Evolutionary conservation across 1,140 invertebrate genomes (phyloP), one percentile per base, ranked within the genome.

Genomic region (Formica selysi): DNA sequence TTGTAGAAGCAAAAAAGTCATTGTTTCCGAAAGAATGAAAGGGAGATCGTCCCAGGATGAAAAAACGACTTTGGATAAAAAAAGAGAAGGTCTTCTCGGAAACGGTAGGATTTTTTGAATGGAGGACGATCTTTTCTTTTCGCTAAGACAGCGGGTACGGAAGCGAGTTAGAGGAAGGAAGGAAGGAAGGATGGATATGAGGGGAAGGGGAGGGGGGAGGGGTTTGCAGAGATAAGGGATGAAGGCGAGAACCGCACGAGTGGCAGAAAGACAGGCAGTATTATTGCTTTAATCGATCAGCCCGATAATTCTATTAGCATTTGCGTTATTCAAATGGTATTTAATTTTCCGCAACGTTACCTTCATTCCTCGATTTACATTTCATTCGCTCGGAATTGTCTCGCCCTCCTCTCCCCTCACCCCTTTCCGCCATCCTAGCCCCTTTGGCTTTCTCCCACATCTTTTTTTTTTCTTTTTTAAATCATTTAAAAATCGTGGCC

Each of bases 261-360:
- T 62, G 67, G 89, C 32, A n/a, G 80, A 79, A 91, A 91, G 89
- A 89, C 68, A 62, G 80, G 81, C 79, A 76, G 87, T 90, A 90
- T 92, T 92, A 91, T 93, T 93, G 89, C 89, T 88, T 93, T 93
- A 93, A 93, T 94, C 93, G 90, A 93, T 93, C 90, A 91, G 74
- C 64, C 79, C 90, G 88, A 94, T 94, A 94, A 94, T 94, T 93
- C 91, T 91, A 93, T 94, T 93, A 90, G 90, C 86, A 91, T 92
- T 93, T 89, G 85, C 91, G 90, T 92, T 94, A 94, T 94, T 94
- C 93, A 93, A 94, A 94, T 94, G 92, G 90, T 94, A 94, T 94
- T 94, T 93, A 94, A 95, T 95, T 95, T 95, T 94, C 92, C 93
- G 92, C 92, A 86, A 89, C 92, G 93, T 93, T 95, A 93, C 92